Base-by-base conservation (phyloP, 1,140 invertebrate genomes). In the Cecropterus lyciades region DNA sequence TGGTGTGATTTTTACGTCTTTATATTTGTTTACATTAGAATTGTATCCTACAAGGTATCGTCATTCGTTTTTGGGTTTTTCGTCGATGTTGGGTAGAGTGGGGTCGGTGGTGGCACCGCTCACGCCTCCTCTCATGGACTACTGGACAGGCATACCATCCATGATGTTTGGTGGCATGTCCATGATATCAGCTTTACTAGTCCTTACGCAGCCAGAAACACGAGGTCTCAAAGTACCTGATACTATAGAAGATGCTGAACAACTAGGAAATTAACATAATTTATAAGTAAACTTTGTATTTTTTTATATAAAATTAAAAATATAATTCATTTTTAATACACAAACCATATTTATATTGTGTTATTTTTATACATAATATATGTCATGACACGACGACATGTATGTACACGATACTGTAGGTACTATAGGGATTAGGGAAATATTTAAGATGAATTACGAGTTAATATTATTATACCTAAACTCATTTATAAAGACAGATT, bases 91-190 rank as follows among this genome's bases (percentile, higher is more conserved):
- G 70, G 96, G 95, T n/a, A 92, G 96, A 57, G 92, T 96, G 62
- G 96, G 96, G 0, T 96, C 95, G 1, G 95, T 96, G 80, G 73
- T 96, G 30, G 94, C 96, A 14, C 96, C 96, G 72, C 93, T 96
- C 82, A 94, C 94, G 33, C 94, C 95, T 6, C 85, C 87, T 0
- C 72, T 90, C 1, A 84, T 84, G 75, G 73, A 76, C 3, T 92
- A 92, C 56, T 87, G 88, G 84, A 60, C 72, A 1, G 85, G 84
- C 0, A 87, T 96, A 53, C 95, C 95, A 0, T 89, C 96, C 1
- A 80, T 95, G 14, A 82, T 96, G 48, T 96, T 96, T 79, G 95
- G 94, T 7, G 68, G 81, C n/a, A 93, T 95, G 88, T 93, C 95
- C 0, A 78, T 95, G 0, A 78, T 94, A 13, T 93, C 95, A 30